These are phyloP conservation scores for Lepidotrigona ventralis DNA, from an alignment of 1,140 invertebrate genomes.

Conservation along the genomic window DNA sequence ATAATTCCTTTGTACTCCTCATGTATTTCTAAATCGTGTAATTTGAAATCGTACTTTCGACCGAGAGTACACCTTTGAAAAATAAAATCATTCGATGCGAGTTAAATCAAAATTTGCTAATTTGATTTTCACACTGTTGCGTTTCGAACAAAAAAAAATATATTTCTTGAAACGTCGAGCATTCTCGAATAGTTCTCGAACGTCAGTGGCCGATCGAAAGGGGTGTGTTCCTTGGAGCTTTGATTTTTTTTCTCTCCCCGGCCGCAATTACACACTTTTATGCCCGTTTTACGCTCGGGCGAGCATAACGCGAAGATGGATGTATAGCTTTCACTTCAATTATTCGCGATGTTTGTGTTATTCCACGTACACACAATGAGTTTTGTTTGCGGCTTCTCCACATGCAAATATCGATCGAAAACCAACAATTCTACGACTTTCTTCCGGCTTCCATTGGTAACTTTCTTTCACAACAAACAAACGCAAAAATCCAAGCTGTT, in stretches of 20 bases:
- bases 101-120: too few relatives aligned
- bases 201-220: too few relatives aligned
- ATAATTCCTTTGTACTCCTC: too few relatives aligned
- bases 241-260: too few relatives aligned
- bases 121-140: too few relatives aligned
- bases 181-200: too few relatives aligned
- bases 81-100: too few relatives aligned
- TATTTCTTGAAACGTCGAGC: too few relatives aligned
- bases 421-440: neutral
- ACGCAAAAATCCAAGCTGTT: neutral
- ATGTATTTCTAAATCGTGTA: too few relatives aligned
- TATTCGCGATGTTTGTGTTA: slow-evolving; percentile 14
- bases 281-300: neutral
- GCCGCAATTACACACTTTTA: neutral
- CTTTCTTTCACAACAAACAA: too few relatives aligned
- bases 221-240: neutral
- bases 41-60: too few relatives aligned
- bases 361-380: neutral
- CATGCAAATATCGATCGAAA: neutral
- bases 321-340: slow-evolving; percentile 15
- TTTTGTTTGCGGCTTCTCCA: neutral
- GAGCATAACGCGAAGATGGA: neutral
- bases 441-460: neutral
- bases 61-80: too few relatives aligned
- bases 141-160: neutral